Evolutionary conservation across 2,113 vertebrate species (phyloP).

Genomic region (Brevimyrus niger): DNA sequence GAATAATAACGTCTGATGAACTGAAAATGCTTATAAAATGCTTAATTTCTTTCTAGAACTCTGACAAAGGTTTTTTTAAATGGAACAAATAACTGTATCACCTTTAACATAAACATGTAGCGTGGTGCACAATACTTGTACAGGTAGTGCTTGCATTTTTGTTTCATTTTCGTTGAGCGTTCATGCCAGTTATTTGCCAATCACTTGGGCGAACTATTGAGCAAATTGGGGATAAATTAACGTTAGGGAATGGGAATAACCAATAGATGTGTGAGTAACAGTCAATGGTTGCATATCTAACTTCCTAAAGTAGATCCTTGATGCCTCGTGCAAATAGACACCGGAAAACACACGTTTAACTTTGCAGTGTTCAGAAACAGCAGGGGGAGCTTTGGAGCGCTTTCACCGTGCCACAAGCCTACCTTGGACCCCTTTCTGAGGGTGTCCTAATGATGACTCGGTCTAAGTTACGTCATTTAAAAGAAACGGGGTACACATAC

Average conservation of each 20-base stretch:
- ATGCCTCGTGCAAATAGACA: not conserved
- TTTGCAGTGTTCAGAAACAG: not conserved
- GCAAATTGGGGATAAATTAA: not conserved
- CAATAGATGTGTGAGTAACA: not conserved
- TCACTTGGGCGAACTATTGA: not conserved
- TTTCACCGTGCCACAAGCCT: not conserved
- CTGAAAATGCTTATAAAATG: not conserved
- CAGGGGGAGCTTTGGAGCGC: not conserved
- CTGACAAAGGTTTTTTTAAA: not conserved
- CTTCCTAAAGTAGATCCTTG: not conserved
- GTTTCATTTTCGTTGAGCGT: not conserved
- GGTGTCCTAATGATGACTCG: not conserved
- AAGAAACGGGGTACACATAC: not conserved
- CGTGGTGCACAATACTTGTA: not conserved
- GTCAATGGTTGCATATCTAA: not conserved
- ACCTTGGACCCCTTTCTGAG: not conserved
- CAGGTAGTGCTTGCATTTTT: not conserved
- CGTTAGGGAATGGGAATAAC: not conserved
- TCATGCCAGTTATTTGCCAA: not conserved
- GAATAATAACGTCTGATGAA: not conserved
- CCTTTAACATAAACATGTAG: not conserved
- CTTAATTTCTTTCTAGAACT: not conserved
- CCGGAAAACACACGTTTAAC: not conserved
- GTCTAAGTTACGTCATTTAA: conserved; percentile 2
- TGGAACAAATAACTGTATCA: not conserved